phyloP scores from a whole-genome alignment of 2,797 vertebrate species.

The Ctenochaetus hawaiiensis region DNA sequence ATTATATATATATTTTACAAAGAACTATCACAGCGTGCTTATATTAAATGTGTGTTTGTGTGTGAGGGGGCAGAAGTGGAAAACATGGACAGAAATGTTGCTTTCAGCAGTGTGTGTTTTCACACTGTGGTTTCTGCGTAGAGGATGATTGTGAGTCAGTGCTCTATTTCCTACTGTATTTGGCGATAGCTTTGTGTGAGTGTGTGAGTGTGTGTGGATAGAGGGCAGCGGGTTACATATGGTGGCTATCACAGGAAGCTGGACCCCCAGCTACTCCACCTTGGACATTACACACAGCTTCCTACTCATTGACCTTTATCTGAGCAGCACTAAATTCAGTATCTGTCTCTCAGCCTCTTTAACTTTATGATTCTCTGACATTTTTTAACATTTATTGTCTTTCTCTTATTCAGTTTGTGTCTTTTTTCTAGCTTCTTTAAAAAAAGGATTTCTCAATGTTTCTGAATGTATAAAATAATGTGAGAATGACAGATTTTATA shows the following conservation, averaged over 20 bases:
- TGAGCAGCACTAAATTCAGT: constrained; percentile 3
- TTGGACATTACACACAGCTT: constrained; percentile 28
- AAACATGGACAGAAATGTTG: not conserved
- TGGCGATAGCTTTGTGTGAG: constrained; percentile 4
- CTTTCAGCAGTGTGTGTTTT: not conserved
- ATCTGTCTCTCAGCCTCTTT: not conserved
- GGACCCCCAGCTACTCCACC: constrained; percentile 43
- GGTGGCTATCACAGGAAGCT: constrained; percentile 64
- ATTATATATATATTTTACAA: constrained; percentile 10
- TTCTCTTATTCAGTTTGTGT: too few species aligned
- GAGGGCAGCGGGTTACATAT: constrained; percentile 65
- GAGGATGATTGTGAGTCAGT: constrained; percentile 44
- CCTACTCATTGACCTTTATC: constrained; percentile 58
- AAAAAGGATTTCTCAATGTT: too few species aligned
- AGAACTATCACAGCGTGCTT: constrained; percentile 3
- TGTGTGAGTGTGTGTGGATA: constrained; percentile 20
- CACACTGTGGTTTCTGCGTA: not conserved
- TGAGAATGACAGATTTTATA: too few species aligned
- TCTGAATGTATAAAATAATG: too few species aligned
- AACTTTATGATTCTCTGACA: too few species aligned
- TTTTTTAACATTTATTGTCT: too few species aligned
- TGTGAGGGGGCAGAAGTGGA: not conserved
- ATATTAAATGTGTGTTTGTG: not conserved
- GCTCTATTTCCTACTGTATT: constrained; percentile 47
- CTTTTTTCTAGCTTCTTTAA: too few species aligned